Conservation (phyloP, 2,113 vertebrate genomes). For the Passerina amoena region DNA sequence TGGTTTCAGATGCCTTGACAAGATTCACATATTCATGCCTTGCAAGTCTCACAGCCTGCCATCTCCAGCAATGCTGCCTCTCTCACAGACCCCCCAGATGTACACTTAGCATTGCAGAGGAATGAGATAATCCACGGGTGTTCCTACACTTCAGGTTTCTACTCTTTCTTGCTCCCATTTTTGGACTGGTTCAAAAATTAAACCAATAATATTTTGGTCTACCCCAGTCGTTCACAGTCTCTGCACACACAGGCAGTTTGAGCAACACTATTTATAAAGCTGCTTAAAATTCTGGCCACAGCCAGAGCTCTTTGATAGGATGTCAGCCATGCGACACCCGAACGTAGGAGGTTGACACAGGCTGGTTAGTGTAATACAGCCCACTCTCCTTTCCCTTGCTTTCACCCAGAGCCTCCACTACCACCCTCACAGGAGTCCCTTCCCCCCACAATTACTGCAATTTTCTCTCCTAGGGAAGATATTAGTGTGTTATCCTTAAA, state of each 20-base stretch:
- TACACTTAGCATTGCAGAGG: background rate
- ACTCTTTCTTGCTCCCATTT: background rate
- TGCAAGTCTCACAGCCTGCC: background rate
- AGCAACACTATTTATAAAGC: slow-evolving; percentile 58
- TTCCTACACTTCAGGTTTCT: background rate
- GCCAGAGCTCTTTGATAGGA: slow-evolving; percentile 40
- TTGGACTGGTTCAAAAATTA: background rate
- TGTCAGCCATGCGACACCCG: slow-evolving; percentile 27
- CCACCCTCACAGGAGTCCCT: slow-evolving; percentile 10
- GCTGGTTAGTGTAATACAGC: slow-evolving; percentile 24
- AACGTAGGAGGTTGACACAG: slow-evolving; percentile 5
- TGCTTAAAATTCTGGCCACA: slow-evolving; percentile 63
- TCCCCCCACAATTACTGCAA: background rate
- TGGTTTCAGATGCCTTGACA: background rate
- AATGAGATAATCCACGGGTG: background rate
- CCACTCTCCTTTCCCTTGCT: slow-evolving; percentile 26
- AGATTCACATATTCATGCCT: background rate
- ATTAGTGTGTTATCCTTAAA: background rate
- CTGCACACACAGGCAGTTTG: background rate
- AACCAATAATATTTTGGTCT: slow-evolving; percentile 16
- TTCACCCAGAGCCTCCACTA: slow-evolving; percentile 4
- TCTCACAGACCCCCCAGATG: background rate
- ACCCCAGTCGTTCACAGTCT: slow-evolving; percentile 8
- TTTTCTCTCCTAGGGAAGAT: background rate
- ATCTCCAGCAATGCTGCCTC: background rate